Conservation (phyloP, 2,113 vertebrate species). For the Lamprotornis superbus region DNA sequence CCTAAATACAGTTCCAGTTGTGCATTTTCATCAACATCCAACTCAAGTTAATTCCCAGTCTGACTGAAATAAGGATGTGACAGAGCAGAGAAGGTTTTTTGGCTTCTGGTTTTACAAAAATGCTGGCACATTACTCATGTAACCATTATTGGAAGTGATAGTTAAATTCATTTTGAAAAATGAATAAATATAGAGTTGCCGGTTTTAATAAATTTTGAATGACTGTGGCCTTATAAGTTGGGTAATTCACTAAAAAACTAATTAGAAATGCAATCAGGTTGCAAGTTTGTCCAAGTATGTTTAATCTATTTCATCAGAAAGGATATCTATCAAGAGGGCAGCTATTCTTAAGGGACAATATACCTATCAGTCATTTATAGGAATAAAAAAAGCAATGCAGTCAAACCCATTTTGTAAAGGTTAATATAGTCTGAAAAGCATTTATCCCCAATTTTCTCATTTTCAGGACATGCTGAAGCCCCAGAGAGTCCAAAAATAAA, state of each 20-base stretch:
- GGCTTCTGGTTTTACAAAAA: neutral
- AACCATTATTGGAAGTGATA: neutral
- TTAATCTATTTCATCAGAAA: slow-evolving; percentile 57
- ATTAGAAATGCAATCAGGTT: slow-evolving; percentile 62
- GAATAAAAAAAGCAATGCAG: slow-evolving; percentile 59
- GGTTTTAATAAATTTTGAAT: neutral
- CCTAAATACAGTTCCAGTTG: neutral
- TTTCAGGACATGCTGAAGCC: slow-evolving; percentile 58
- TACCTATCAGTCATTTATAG: slow-evolving; percentile 20
- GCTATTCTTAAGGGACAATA: slow-evolving; percentile 50
- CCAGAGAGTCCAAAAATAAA: slow-evolving; percentile 41
- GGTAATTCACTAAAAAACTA: slow-evolving; percentile 55
- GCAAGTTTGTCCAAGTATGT: slow-evolving; percentile 43
- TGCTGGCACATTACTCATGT: neutral
- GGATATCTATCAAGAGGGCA: slow-evolving; percentile 14
- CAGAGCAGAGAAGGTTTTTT: neutral
- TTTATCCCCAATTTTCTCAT: slow-evolving; percentile 42
- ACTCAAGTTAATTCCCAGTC: neutral
- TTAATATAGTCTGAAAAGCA: slow-evolving; percentile 68
- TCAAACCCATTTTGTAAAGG: slow-evolving; percentile 66
- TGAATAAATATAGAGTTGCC: neutral
- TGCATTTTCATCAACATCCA: neutral
- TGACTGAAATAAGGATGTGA: neutral
- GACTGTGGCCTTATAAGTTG: neutral
- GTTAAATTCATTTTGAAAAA: slow-evolving; percentile 8